A percentile compares a stretch with the other conserved stretches of the same genome.
These are phyloP conservation scores for Lepidostoma basale DNA, from an alignment of 1,140 invertebrate genomes.

Conservation along the genomic window DNA sequence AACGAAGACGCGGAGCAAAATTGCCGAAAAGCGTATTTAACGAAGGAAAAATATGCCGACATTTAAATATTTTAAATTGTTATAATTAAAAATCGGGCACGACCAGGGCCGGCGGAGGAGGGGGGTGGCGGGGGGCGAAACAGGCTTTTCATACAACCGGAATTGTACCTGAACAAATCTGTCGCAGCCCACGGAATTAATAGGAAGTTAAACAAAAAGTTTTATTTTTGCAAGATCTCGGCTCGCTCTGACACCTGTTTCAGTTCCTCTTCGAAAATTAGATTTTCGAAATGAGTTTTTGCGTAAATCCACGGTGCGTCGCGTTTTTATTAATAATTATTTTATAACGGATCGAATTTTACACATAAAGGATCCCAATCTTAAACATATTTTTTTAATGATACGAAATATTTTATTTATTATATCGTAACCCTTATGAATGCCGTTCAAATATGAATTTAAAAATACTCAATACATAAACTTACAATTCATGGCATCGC, in stretches of 20 bases:
- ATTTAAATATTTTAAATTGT: conserved; percentile 36
- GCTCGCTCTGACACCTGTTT: background rate
- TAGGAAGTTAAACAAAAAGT: conserved; percentile 13
- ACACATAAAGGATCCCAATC: no score
- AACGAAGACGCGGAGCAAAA: conserved; percentile 1
- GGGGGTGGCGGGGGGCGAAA: background rate
- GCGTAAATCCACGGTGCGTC: background rate
- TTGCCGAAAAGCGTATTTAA: conserved; percentile 21
- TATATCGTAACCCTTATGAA: no score
- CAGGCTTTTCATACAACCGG: background rate
- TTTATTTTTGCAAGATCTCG: conserved; percentile 5
- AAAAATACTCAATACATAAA: no score
- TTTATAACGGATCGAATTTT: no score
- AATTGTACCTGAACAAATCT: conserved; percentile 21
- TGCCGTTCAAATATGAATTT: no score
- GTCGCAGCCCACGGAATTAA: conserved; percentile 14
- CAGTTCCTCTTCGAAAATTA: background rate
- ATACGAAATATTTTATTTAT: no score
- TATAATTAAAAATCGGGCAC: conserved; percentile 29
- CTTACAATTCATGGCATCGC: no score
- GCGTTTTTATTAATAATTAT: no score
- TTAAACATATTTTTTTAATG: no score
- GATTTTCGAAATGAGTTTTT: background rate
- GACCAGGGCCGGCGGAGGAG: background rate
- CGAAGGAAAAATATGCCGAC: conserved; percentile 18